Conservation (phyloP, 2,113 vertebrate species). For the Pristiophorus japonicus region DNA sequence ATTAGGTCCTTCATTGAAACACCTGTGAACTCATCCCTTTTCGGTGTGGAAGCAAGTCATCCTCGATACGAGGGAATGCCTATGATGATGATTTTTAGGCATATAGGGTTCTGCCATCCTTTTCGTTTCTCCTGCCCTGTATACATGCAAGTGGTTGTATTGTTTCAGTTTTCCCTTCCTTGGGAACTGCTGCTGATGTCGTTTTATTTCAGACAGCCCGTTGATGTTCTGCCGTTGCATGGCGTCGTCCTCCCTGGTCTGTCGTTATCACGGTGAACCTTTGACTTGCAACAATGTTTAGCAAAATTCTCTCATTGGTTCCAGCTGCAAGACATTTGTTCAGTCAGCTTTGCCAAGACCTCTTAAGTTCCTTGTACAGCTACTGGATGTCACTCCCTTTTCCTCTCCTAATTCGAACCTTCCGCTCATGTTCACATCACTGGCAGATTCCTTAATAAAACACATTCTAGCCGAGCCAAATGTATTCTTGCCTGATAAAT, state of each 20-base stretch:
- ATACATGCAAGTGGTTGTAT: too few relatives aligned
- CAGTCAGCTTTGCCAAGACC: background rate
- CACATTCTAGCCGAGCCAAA: too few relatives aligned
- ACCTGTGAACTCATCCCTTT: too few relatives aligned
- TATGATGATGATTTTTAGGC: too few relatives aligned
- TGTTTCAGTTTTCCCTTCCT: background rate
- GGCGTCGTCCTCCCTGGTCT: background rate
- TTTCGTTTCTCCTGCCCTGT: too few relatives aligned
- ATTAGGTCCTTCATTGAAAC: too few relatives aligned
- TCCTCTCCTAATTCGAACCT: slow-evolving; percentile 9
- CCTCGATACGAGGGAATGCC: too few relatives aligned
- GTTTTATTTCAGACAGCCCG: background rate
- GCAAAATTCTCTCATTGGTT: background rate
- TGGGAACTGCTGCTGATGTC: background rate
- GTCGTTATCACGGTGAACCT: background rate
- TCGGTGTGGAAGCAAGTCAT: too few relatives aligned
- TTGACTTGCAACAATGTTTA: background rate
- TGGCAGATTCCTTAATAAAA: too few relatives aligned
- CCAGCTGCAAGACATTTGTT: background rate
- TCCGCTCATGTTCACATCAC: background rate
- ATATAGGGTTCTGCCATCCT: too few relatives aligned
- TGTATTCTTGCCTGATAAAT: too few relatives aligned
- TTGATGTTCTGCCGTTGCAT: background rate
- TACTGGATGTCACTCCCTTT: background rate
- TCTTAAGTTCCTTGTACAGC: background rate